Evolutionary conservation across 2,888 invertebrate species (phyloP), one percentile per base, ranked within the genome.

Genomic region (Polydesmus complanatus): DNA sequence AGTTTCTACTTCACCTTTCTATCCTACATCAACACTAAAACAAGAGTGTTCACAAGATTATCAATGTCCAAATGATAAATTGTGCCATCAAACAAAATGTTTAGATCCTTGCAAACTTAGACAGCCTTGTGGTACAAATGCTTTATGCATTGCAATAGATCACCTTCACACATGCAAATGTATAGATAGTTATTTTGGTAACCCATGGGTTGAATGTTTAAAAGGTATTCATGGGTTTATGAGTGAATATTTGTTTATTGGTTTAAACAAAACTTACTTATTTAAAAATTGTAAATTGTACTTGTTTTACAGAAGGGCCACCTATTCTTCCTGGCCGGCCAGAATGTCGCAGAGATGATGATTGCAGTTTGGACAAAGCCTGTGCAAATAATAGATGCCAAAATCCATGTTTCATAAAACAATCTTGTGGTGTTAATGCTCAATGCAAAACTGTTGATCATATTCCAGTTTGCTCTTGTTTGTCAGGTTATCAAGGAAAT

Each of bases 401-500:
- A 68, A 84, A 90, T 75, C 89, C 90, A 22, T 91, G 90, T 70
- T 18, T 54, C 18, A 49, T 50, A 14, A 18, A 53, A 50, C 26
- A 61, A 55, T 61, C 63, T 18, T 64, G 64, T 58, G 64, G 64
- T 18, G 26, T 64, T 26, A 63, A 64, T 53, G 58, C 63, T 11
- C 54, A 60, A 53, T 64, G 64, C 50, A 47, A 48, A 21, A 54
- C 58, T 8, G 19, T 50, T 50, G 65, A 64, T 37, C 93, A 93
- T 80, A 88, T 86, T 79, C 87, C 92, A 70, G 85, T 88, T 77
- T 93, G 93, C 86, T 89, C 88, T 2, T 93, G 93, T 69, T 88
- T 91, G 26, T 86, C 87, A 57, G 92, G 92, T 86, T 73, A 85
- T 83, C 83, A 85, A 74, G 93, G 92, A 72, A 88, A 91, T 72